Evolutionary conservation across 2,888 invertebrate genomes (phyloP).

Genomic region (Eupithecia exiguata): DNA sequence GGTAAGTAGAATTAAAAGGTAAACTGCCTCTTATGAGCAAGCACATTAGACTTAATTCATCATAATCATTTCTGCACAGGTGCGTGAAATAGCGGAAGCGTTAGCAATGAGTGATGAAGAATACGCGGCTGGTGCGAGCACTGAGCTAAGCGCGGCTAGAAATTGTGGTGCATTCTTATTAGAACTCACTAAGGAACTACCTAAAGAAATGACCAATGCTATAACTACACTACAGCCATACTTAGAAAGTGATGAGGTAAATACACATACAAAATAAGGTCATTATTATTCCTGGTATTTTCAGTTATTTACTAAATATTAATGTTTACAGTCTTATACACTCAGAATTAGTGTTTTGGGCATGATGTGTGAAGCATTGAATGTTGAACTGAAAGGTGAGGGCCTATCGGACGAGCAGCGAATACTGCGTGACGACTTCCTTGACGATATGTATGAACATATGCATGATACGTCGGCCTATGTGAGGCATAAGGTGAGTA

Average conservation of each 20-base stretch:
- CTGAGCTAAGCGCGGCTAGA: conserved; percentile 72
- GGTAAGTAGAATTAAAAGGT: conserved; percentile 54
- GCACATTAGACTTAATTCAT: not conserved
- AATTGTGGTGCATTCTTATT: conserved; percentile 84
- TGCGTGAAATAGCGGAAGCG: conserved; percentile 88
- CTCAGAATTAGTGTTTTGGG: conserved; percentile 92
- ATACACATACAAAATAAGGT: too few relatives aligned
- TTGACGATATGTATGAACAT: conserved; percentile 91
- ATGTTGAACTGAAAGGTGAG: conserved; percentile 88
- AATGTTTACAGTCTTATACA: conserved; percentile 82
- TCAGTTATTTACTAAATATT: too few relatives aligned
- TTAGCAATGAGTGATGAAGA: conserved; percentile 82
- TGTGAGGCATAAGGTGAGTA: conserved; percentile 90
- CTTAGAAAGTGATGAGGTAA: conserved; percentile 84
- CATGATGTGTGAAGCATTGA: conserved; percentile 91
- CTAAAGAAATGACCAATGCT: conserved; percentile 84
- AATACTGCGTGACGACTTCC: conserved; percentile 89
- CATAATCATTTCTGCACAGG: conserved; percentile 45
- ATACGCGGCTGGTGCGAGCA: conserved; percentile 63
- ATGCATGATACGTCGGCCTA: conserved; percentile 93
- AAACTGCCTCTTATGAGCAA: not conserved
- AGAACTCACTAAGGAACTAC: conserved; percentile 85
- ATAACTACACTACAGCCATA: conserved; percentile 85
- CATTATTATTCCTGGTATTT: too few relatives aligned
- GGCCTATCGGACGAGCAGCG: conserved; percentile 87